These are phyloP conservation scores for Agonopterix heracliana DNA, from an alignment of 2,888 invertebrate species.

Conservation along the genomic window DNA sequence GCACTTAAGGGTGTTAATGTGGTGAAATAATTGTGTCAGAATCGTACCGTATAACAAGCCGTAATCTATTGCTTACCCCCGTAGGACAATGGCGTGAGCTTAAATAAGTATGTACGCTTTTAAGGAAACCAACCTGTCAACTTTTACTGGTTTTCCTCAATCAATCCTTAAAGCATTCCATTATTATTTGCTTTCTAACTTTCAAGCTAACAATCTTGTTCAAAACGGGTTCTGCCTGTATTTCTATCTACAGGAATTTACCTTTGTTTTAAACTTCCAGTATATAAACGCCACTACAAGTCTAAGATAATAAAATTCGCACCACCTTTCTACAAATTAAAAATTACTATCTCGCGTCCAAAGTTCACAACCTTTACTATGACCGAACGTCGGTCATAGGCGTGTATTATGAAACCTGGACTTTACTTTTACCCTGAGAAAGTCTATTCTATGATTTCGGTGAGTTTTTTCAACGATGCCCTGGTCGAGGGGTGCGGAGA, in stretches of 20 bases:
- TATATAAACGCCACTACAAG: not conserved
- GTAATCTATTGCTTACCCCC: too few species aligned
- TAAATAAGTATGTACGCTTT: not conserved
- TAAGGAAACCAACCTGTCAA: not conserved
- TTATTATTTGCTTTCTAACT: conserved; percentile 9
- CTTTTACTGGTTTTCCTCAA: not conserved
- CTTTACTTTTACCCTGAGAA: conserved; percentile 71
- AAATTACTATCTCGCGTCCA: conserved; percentile 3
- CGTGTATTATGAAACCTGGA: conserved; percentile 64
- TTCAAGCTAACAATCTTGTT: not conserved
- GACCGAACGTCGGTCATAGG: conserved; percentile 50
- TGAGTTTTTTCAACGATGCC: conserved; percentile 41
- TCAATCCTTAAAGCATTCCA: not conserved
- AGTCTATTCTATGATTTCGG: conserved; percentile 53
- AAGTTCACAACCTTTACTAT: conserved; percentile 48
- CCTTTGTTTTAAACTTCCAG: not conserved
- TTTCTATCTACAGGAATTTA: not conserved
- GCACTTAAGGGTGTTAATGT: too few species aligned
- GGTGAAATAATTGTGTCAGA: too few species aligned
- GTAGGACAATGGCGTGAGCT: too few species aligned
- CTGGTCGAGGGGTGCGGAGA: conserved; percentile 48
- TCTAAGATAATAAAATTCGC: not conserved
- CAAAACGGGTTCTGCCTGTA: not conserved
- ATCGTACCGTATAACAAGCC: too few species aligned
- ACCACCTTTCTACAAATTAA: not conserved